Evolutionary conservation across 2,888 invertebrate species (phyloP).

Genomic region (Cheilosia impressa): DNA sequence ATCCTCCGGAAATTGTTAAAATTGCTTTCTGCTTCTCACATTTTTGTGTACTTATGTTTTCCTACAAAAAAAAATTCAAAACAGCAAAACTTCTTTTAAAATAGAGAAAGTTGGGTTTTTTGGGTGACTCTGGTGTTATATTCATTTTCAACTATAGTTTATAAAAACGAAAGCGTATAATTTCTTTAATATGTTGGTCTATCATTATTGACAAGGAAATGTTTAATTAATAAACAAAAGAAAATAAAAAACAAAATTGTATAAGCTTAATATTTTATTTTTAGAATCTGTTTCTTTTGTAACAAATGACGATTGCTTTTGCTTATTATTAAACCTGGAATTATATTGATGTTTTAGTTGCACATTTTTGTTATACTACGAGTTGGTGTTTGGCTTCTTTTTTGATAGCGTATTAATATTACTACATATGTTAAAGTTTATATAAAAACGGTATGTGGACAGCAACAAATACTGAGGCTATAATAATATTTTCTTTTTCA

Average conservation of each 20-base stretch:
- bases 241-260: slow-evolving; percentile 28
- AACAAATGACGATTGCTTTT: slow-evolving; percentile 57
- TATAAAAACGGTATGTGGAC: slow-evolving; percentile 26
- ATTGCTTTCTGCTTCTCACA: background rate
- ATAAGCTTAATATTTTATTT: slow-evolving; percentile 29
- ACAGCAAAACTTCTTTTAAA: background rate
- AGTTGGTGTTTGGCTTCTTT: slow-evolving; percentile 39
- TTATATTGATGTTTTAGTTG: slow-evolving; percentile 37
- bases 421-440: slow-evolving; percentile 28
- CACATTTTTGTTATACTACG: slow-evolving; percentile 20
- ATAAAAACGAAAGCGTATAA: slow-evolving; percentile 23
- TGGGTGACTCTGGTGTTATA: slow-evolving; percentile 24
- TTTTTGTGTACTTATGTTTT: background rate
- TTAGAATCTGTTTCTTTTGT: slow-evolving; percentile 46
- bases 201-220: slow-evolving; percentile 26
- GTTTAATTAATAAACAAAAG: slow-evolving; percentile 5
- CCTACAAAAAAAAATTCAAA: background rate
- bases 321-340: slow-evolving; percentile 38
- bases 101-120: background rate
- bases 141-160: slow-evolving; percentile 32
- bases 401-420: slow-evolving; percentile 31
- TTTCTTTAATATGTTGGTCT: slow-evolving; percentile 23
- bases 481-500: slow-evolving; percentile 4
- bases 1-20: slow-evolving; percentile 3
- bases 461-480: slow-evolving; percentile 33